Evolutionary conservation across 2,888 invertebrate species (phyloP).

Genomic region (Serrognathus titanus): DNA sequence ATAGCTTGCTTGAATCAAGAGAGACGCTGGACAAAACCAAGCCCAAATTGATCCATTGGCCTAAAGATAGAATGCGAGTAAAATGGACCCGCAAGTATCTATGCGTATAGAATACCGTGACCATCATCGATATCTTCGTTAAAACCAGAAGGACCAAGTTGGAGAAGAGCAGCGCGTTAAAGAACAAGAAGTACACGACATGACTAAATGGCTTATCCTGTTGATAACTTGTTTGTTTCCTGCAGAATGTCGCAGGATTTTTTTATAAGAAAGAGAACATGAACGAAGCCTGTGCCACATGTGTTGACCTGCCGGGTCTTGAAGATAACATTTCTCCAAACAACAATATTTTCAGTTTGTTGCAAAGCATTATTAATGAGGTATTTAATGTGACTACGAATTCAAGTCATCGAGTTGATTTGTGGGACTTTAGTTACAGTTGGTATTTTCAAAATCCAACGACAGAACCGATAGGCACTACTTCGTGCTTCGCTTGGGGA

Average conservation of each 20-base stretch:
- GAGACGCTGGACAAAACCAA: constrained; percentile 43
- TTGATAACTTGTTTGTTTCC: neutral
- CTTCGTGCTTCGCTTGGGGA: constrained; percentile 66
- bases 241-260: neutral
- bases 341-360: constrained; percentile 68
- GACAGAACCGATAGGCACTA: constrained; percentile 70
- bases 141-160: constrained; percentile 21
- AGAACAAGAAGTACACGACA: constrained; percentile 17
- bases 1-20: constrained; percentile 28
- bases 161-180: constrained; percentile 17
- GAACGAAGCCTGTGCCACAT: constrained; percentile 69
- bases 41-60: constrained; percentile 39
- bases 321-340: constrained; percentile 79
- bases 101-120: constrained; percentile 26
- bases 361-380: constrained; percentile 71
- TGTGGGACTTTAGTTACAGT: constrained; percentile 52
- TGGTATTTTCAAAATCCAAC: constrained; percentile 63
- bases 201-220: neutral
- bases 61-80: constrained; percentile 19
- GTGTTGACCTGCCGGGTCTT: constrained; percentile 74
- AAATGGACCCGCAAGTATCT: constrained; percentile 18
- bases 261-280: constrained; percentile 35
- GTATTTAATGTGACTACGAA: constrained; percentile 35
- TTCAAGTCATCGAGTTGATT: neutral
- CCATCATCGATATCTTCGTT: constrained; percentile 18